Conservation (phyloP, 2,113 vertebrate species). For the Barbus barbus region DNA sequence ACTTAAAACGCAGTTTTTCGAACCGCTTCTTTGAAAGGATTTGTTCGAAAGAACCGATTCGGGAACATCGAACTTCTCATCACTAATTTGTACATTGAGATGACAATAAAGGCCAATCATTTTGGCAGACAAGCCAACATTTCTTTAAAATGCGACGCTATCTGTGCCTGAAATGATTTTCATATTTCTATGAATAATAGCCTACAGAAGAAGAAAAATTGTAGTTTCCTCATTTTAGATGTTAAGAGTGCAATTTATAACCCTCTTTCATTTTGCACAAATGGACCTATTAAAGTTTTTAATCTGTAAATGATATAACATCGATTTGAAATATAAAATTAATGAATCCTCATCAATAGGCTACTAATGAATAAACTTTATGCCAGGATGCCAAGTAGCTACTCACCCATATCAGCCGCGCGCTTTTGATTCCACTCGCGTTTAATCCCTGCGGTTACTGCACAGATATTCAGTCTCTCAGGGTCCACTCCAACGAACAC, state of each 20-base stretch:
- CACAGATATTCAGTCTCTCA: slow-evolving; percentile 14
- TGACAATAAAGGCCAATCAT: neutral
- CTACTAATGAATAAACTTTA: slow-evolving; percentile 10
- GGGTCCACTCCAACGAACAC: neutral
- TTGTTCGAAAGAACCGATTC: slow-evolving; percentile 1
- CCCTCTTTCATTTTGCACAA: neutral
- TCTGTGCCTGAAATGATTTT: neutral
- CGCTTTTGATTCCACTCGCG: slow-evolving; percentile 29
- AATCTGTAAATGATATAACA: neutral
- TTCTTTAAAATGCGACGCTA: neutral
- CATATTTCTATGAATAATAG: neutral
- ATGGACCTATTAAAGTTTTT: neutral
- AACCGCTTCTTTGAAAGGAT: neutral
- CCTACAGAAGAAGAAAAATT: neutral
- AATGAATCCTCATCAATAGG: neutral
- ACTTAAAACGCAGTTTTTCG: neutral
- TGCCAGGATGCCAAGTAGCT: neutral
- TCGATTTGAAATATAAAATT: neutral
- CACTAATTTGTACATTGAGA: neutral
- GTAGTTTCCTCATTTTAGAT: neutral
- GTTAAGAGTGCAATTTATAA: neutral
- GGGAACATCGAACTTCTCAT: neutral
- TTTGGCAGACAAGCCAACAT: neutral
- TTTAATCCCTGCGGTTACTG: slow-evolving; percentile 6
- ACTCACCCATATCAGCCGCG: slow-evolving; percentile 47